phyloP scores from a whole-genome alignment of 2,113 vertebrate genomes.

The Oryzias curvinotus region DNA sequence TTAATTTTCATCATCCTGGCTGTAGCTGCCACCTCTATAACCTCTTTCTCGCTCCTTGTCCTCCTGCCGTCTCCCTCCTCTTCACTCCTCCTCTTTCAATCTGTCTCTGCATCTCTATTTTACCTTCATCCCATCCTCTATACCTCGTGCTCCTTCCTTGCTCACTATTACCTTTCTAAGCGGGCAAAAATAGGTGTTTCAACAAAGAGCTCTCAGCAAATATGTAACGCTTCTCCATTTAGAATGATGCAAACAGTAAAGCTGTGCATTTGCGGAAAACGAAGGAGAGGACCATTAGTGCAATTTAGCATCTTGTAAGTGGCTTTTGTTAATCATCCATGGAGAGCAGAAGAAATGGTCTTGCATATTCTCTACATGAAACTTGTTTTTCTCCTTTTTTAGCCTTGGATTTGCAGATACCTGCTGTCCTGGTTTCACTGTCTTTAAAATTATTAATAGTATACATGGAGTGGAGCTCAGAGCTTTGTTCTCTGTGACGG shows the following conservation, averaged over 20 bases:
- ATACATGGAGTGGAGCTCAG: slow-evolving; percentile 14
- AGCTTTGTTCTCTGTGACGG: slow-evolving; percentile 34
- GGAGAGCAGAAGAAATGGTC: not conserved
- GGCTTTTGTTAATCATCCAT: not conserved
- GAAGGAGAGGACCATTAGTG: not conserved
- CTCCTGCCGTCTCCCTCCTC: slow-evolving; percentile 3
- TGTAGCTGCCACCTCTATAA: slow-evolving; percentile 42
- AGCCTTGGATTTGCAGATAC: slow-evolving; percentile 21
- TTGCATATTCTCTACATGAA: not conserved
- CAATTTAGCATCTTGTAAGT: not conserved
- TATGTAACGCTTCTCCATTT: not conserved
- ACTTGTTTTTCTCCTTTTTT: too few species aligned
- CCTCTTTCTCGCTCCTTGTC: slow-evolving; percentile 27
- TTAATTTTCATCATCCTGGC: slow-evolving; percentile 58
- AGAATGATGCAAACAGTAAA: not conserved
- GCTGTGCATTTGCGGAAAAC: not conserved
- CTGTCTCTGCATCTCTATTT: slow-evolving; percentile 16
- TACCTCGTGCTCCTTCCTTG: not conserved
- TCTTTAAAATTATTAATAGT: slow-evolving; percentile 40
- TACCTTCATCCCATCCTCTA: slow-evolving; percentile 25
- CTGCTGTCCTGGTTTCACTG: not conserved
- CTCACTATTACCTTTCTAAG: slow-evolving; percentile 1
- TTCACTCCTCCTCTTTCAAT: slow-evolving; percentile 7
- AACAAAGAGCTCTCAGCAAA: not conserved
- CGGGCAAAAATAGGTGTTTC: not conserved